These are phyloP conservation scores for Tylochromis polylepis DNA, from an alignment of 2,113 vertebrate genomes.

Conservation along the genomic window DNA sequence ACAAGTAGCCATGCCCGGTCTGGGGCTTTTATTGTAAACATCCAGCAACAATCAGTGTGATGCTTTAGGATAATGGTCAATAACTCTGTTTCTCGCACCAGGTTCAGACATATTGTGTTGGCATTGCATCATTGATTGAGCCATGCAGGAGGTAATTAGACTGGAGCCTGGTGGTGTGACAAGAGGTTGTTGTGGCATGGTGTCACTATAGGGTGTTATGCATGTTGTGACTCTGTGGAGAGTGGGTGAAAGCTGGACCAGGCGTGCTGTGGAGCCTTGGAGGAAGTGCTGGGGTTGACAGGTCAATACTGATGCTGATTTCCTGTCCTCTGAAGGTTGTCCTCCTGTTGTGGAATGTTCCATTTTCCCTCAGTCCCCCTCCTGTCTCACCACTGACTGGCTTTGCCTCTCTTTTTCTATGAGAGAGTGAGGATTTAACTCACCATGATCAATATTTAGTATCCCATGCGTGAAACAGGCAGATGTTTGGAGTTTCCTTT, in stretches of 20 bases:
- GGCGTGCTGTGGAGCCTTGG: slow-evolving; percentile 37
- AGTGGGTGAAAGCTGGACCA: slow-evolving; percentile 9
- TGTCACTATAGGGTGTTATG: slow-evolving; percentile 54
- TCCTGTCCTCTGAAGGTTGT: slow-evolving; percentile 52
- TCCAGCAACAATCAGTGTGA: slow-evolving; percentile 51
- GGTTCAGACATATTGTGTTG: slow-evolving; percentile 53
- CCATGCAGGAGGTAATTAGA: slow-evolving; percentile 69
- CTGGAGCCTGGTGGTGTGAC: slow-evolving; percentile 50
- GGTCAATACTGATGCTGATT: slow-evolving; percentile 58
- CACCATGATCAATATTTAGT: slow-evolving; percentile 90
- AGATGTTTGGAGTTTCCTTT: slow-evolving; percentile 95
- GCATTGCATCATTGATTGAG: slow-evolving; percentile 71
- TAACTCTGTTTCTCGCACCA: slow-evolving; percentile 50
- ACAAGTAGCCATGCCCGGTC: slow-evolving; percentile 23
- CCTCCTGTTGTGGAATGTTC: slow-evolving; percentile 63
- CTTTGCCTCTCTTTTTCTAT: slow-evolving; percentile 52
- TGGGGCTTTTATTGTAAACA: slow-evolving; percentile 46
- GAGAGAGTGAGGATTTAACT: slow-evolving; percentile 81
- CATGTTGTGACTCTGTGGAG: slow-evolving; percentile 39
- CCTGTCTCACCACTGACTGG: slow-evolving; percentile 29
- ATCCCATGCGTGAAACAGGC: slow-evolving; percentile 94
- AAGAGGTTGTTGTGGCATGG: slow-evolving; percentile 46
- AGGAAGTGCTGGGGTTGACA: slow-evolving; percentile 43
- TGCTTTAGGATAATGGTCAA: slow-evolving; percentile 58
- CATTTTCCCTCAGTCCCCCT: slow-evolving; percentile 64